Conservation (phyloP, 2,797 vertebrate genomes). For the Chelon auratus region DNA sequence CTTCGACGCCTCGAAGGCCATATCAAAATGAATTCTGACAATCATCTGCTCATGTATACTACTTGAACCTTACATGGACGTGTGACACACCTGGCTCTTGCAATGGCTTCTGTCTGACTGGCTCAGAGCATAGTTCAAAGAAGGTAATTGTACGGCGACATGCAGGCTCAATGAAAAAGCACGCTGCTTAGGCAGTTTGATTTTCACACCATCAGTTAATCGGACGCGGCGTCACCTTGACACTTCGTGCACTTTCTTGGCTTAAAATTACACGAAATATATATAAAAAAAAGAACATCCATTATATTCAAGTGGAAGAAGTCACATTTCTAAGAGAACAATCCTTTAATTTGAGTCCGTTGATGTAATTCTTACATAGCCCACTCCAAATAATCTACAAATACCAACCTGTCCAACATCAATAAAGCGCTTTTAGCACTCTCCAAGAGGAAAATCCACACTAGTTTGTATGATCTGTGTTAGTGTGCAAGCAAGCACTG, state of each 20-base stretch:
- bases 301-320: too few species aligned
- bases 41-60: constrained; percentile 5
- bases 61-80: constrained; percentile 10
- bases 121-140: constrained; percentile 46
- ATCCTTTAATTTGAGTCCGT: too few species aligned
- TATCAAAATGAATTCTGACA: constrained; percentile 7
- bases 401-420: too few species aligned
- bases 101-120: constrained; percentile 41
- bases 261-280: constrained; percentile 21
- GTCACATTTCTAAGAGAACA: too few species aligned
- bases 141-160: constrained; percentile 37
- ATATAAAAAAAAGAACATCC: too few species aligned
- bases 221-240: constrained; percentile 16
- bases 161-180: constrained; percentile 31
- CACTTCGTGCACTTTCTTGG: constrained; percentile 7
- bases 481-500: too few species aligned
- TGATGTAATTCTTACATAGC: too few species aligned
- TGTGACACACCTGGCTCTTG: constrained; percentile 29
- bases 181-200: constrained; percentile 20
- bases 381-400: too few species aligned
- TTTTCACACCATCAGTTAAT: constrained; percentile 43
- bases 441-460: too few species aligned
- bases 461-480: too few species aligned
- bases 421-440: too few species aligned
- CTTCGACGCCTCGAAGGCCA: constrained; percentile 1